Base-by-base conservation (phyloP, 1,140 invertebrate species). In the Lepidurus apus region DNA sequence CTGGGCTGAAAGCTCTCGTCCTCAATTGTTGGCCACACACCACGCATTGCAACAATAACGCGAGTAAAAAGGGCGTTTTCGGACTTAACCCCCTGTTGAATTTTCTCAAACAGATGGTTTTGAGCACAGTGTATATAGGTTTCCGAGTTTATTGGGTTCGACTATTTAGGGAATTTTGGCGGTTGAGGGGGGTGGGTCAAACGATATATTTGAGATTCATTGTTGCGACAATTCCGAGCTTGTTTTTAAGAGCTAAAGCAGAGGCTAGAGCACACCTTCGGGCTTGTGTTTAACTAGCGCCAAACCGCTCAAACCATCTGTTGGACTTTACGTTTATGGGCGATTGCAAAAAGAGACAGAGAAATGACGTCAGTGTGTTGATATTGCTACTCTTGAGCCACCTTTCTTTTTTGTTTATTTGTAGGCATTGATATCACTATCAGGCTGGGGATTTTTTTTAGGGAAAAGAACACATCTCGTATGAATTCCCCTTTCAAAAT, bases 21-120 rank as follows among this genome's bases (percentile, higher is more conserved):
- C 53, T 65, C 53, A 65, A 65, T 65, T 65, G 53, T 65, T 65
- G 53, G 21, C 53, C 53, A 65, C 53, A 65, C 53, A 65, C 53
- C 53, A n/a, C 53, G 53, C 17, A 65, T 7, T 65, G 53, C 53
- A 13, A 65, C 53, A 65, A 65, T 65, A 65, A 65, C 53, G 53
- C 53, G 21, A 13, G 53, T 17, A 65, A 65, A 47, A 65, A 65
- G 53, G 53, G 53, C 53, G 53, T 65, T 65, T 65, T 65, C 53
- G 13, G 53, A 7, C 53, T 65, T 65, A 65, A 65, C 8, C 53
- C 13, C 53, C 53, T 21, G 17, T 65, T 65, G 17, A 17, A 65
- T 65, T 65, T 21, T 21, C 53, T 65, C 53, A 1, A 65, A 65
- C 53, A 65, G 53, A 65, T 65, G 53, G 53, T 65, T 65, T 65